phyloP scores from a whole-genome alignment of 2,888 invertebrate species.

The Drosophila aldrichi region DNA sequence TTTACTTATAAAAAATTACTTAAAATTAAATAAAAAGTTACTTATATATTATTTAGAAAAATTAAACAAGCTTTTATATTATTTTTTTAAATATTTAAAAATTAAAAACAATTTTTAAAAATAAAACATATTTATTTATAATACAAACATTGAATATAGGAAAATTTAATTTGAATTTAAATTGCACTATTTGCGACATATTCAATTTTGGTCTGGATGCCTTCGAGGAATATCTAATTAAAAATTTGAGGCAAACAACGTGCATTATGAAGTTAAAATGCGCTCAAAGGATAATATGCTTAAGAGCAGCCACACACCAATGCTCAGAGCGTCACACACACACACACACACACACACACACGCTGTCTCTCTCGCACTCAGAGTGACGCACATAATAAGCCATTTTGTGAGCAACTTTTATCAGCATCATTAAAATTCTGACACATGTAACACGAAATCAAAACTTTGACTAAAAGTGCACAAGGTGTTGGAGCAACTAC shows the following conservation, averaged over 20 bases:
- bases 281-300: conserved; percentile 73
- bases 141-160: no score
- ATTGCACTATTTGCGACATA: conserved; percentile 23
- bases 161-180: no score
- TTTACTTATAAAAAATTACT: no score
- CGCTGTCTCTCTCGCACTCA: conserved; percentile 12
- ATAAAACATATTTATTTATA: no score
- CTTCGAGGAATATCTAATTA: conserved; percentile 57
- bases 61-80: no score
- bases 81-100: no score
- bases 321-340: conserved; percentile 28
- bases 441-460: conserved; percentile 81
- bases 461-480: conserved; percentile 81
- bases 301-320: conserved; percentile 28
- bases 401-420: conserved; percentile 76
- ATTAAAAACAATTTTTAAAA: no score
- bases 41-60: no score
- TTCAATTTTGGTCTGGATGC: conserved; percentile 16
- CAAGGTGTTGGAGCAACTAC: conserved; percentile 65
- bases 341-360: background rate
- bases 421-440: conserved; percentile 82
- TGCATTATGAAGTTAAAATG: conserved; percentile 49
- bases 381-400: conserved; percentile 72
- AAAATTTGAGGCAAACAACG: conserved; percentile 50
- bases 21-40: no score